Base-by-base conservation (phyloP, 2,888 invertebrate genomes). In the Cryptops parisi region DNA sequence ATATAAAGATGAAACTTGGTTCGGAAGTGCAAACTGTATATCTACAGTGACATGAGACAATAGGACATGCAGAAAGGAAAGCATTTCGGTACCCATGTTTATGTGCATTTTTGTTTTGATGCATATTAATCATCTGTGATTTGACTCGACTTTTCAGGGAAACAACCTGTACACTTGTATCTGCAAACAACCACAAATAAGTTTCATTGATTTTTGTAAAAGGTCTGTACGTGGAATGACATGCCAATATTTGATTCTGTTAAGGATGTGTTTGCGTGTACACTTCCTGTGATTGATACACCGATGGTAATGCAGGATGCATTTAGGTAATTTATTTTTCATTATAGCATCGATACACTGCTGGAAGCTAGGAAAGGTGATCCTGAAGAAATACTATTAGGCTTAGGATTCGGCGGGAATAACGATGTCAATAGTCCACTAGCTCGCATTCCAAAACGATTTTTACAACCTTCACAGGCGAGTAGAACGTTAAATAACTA, bases 361-460 rank as follows among this genome's bases (percentile, higher is more conserved):
- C 27, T 91, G 61, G 86, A 88, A 61, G 77, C 84, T 19, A 75
- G 91, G 39, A 82, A 80, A 64, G 84, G 86, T 22, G 89, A 93
- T 72, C 90, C 91, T 0, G 90, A 91, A 67, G 84, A 86, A 52
- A 81, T 93, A 53, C 74, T 93, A 25, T 70, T 86, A 49, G 84
- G 82, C 59, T 64, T 72, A 5, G 72, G 72, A 1, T 72, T 72
- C 59, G 70, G 68, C 15, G 68, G 65, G 19, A 52, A 58, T 3
- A 48, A 55, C 21, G 57, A 59, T 12, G 54, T 60, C 4, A 61
- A 60, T 53, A 64, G 60, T 44, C 58, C 63, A 3, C 55, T 62
- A 2, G 55, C 61, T 5, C 78, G 88, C 60, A 87, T 93, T 68
- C 91, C 91, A 2, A 80, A 76, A 59, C 69, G 81, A 54, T 91